phyloP scores from a whole-genome alignment of 2,113 vertebrate species.

The Marmota monax region DNA sequence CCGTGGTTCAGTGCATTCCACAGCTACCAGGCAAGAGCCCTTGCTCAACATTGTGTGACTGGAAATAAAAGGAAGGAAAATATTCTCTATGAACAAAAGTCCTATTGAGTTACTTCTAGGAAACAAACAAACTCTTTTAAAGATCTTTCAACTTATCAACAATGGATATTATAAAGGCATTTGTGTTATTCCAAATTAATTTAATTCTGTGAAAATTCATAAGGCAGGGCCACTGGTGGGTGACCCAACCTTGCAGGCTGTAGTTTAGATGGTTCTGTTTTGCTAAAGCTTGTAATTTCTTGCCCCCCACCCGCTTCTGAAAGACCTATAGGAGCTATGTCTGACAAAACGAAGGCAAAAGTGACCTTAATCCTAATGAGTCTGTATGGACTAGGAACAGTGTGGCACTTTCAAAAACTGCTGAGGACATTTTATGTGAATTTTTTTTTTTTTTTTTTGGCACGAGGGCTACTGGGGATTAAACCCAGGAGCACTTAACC shows the following conservation, averaged over 20 bases:
- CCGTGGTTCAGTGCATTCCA: rapidly evolving
- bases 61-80: not conserved
- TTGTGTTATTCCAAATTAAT: not conserved
- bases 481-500: no score
- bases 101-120: not conserved
- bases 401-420: not conserved
- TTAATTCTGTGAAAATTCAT: not conserved
- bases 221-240: not conserved
- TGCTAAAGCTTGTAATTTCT: not conserved
- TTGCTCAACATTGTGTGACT: not conserved
- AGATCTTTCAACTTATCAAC: not conserved
- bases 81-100: not conserved
- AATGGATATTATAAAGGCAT: not conserved
- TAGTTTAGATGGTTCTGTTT: not conserved
- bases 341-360: not conserved
- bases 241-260: not conserved
- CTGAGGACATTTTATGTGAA: not conserved
- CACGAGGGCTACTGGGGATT: no score
- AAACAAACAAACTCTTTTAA: constrained; percentile 8
- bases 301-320: not conserved
- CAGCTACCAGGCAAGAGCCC: not conserved
- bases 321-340: not conserved
- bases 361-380: not conserved
- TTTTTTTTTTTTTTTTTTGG: not conserved
- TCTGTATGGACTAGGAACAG: not conserved